Evolutionary conservation across 2,113 vertebrate genomes (phyloP), one percentile per base, ranked within the genome.

Genomic region (Atlantisia rogersi): DNA sequence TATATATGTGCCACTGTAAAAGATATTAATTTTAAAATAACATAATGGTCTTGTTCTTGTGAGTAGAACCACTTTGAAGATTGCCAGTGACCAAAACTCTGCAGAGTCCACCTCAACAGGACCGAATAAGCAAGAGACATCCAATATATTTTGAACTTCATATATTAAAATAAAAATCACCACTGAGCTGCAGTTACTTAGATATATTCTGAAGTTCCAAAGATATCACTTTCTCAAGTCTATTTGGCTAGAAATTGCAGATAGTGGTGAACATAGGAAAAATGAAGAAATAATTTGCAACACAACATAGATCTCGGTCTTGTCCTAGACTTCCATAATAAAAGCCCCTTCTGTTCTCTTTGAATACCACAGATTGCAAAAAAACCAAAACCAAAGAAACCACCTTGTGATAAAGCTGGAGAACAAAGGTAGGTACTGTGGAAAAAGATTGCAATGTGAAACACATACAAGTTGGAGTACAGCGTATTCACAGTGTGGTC

Each of bases 21-120:
- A 96, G 52, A 55, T 92, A 94, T 82, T 95, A 81, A 94, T 93
- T 96, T 97, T 92, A 97, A 97, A 97, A 82, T 96, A 92, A 88
- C 1, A 3, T 83, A 65, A 40, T 69, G 24, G 18, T 85, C 56
- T 79, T 73, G 71, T 46, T 82, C 59, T 39, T 67, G 9, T 55
- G 39, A 77, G 44, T n/a, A 80, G 25, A 96, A 88, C 15, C 59
- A 52, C 46, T 73, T 31, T 48, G 44, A 95, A 90, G 52, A 68
- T 2, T 68, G 46, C 8, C 46, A 71, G 40, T 42, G 55, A 77
- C 44, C 29, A 53, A 68, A 75, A 64, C 50, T 81, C 64, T 69
- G 82, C 53, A 80, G 35, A 70, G 70, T 70, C 22, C 53, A 74
- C 42, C 48, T 81, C 37, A 5, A 40, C 15, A 69, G 60, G 81